Conservation (phyloP, 2,113 vertebrate genomes). For the Lepisosteus oculatus region DNA sequence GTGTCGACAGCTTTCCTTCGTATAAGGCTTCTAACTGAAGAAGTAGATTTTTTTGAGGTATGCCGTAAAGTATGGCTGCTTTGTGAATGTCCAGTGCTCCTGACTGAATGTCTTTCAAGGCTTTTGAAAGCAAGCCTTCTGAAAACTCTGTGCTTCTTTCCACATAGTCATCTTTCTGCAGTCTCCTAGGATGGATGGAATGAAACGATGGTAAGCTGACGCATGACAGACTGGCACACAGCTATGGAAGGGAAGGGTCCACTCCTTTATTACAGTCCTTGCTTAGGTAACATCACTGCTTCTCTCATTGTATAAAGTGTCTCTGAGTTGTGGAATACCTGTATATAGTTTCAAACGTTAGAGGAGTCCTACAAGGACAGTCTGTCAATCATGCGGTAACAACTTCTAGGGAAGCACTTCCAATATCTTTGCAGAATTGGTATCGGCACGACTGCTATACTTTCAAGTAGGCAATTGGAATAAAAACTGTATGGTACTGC, state of each 20-base stretch:
- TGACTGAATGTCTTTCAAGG: conserved; percentile 98
- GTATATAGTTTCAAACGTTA: conserved; percentile 84
- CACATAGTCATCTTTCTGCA: conserved; percentile 95
- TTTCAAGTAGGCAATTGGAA: conserved; percentile 50
- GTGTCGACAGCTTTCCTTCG: conserved; percentile 77
- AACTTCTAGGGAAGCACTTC: conserved; percentile 78
- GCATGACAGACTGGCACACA: conserved; percentile 93
- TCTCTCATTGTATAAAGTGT: conserved; percentile 82
- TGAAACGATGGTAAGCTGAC: conserved; percentile 97
- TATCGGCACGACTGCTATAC: conserved; percentile 65
- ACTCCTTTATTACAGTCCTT: conserved; percentile 99
- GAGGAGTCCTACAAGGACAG: conserved; percentile 85
- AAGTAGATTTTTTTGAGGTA: conserved; percentile 93
- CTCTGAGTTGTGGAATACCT: conserved; percentile 77
- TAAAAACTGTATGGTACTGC: conserved; percentile 44
- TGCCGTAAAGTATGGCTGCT: conserved; percentile 98
- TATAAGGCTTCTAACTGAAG: conserved; percentile 88
- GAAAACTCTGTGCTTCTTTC: conserved; percentile 99
- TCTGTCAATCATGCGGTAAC: conserved; percentile 83
- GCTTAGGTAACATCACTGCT: conserved; percentile 99
- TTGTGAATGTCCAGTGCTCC: conserved; percentile 96
- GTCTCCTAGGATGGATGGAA: conserved; percentile 99
- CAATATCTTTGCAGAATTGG: conserved; percentile 77
- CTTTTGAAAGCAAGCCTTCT: conserved; percentile 98
- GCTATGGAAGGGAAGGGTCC: conserved; percentile 93